Evolutionary conservation across 2,888 invertebrate species (phyloP).

Genomic region (Tetheella fluctuosa): DNA sequence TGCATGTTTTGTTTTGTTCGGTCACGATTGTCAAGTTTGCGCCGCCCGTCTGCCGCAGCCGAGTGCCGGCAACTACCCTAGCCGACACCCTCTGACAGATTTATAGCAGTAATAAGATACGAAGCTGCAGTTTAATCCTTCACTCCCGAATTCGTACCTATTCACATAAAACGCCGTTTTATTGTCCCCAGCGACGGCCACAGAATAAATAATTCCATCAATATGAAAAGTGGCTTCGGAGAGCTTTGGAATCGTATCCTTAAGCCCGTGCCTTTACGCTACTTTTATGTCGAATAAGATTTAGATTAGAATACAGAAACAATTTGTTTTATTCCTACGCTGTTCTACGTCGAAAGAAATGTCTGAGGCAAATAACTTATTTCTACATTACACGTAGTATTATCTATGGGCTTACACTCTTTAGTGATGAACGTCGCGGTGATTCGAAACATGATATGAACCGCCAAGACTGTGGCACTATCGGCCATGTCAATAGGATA

Average conservation of each 20-base stretch:
- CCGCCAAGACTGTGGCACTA: too few relatives aligned
- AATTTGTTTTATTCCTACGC: not conserved
- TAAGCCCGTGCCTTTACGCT: not conserved
- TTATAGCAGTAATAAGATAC: slow-evolving; percentile 41
- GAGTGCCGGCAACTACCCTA: slow-evolving; percentile 17
- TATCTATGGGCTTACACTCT: too few relatives aligned
- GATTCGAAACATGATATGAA: too few relatives aligned
- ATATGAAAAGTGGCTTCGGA: slow-evolving; percentile 2
- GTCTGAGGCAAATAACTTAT: not conserved
- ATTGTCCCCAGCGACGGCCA: slow-evolving; percentile 3
- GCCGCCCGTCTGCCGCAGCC: not conserved
- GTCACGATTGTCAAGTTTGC: slow-evolving; percentile 18
- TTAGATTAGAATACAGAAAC: slow-evolving; percentile 6
- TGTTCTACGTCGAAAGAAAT: not conserved
- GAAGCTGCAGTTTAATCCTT: slow-evolving; percentile 31
- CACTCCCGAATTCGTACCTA: slow-evolving; percentile 22
- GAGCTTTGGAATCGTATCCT: not conserved
- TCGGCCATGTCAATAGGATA: too few relatives aligned
- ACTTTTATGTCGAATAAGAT: slow-evolving; percentile 5
- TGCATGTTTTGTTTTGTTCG: slow-evolving; percentile 38
- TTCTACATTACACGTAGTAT: too few relatives aligned
- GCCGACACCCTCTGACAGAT: slow-evolving; percentile 33
- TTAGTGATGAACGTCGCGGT: too few relatives aligned
- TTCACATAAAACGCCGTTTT: slow-evolving; percentile 13
- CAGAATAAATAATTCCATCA: not conserved